Evolutionary conservation across 2,888 invertebrate species (phyloP), one percentile per base, ranked within the genome.

Genomic region (Carpatolechia fugitivella): DNA sequence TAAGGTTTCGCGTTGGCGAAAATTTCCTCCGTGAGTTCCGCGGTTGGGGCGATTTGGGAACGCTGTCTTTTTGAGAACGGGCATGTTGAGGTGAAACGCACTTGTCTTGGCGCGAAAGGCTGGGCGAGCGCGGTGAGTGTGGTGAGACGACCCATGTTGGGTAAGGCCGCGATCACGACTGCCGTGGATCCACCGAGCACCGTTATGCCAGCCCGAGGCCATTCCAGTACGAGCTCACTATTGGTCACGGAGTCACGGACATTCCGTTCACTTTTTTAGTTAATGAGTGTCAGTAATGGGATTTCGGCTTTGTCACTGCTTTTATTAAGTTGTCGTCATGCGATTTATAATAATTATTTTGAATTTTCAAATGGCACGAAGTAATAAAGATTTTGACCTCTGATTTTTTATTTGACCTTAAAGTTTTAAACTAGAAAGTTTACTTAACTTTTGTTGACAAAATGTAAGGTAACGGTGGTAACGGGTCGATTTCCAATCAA

Each of bases 1-100:
- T 96, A 96, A 0, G 95, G 93, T 76, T 92, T 92, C 0, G 90
- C 91, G 55, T 84, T 88, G 1, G 85, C 70, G 58, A 88, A 82
- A 13, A 87, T 74, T 66, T 90, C 90, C 36, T 85, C 86, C 33
- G 68, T 84, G 0, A 90, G 56, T 3, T 81, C 85, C 0, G 88
- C 87, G 0, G 86, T 80, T 2, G 90, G 86, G 0, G 90, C 90
- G 7, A 90, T 76, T 77, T 89, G 88, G 59, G 90, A 90, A 1
- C 77, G 79, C 54, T 88, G 83, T 0, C 89, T 76, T 70, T 83
- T 86, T 0, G 88, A 76, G 56, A 87, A 88, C 0, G 89, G 90
- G 50, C 89, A 90, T 54, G 82, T 82, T 11, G 82, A 76, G 16
- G 80, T 66, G 40, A 8, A 14, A 4, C 40, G 24, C 8, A 16